These are phyloP conservation scores for Caenorhabditis uteleia DNA, from an alignment of 2,888 invertebrate genomes.

Conservation along the genomic window DNA sequence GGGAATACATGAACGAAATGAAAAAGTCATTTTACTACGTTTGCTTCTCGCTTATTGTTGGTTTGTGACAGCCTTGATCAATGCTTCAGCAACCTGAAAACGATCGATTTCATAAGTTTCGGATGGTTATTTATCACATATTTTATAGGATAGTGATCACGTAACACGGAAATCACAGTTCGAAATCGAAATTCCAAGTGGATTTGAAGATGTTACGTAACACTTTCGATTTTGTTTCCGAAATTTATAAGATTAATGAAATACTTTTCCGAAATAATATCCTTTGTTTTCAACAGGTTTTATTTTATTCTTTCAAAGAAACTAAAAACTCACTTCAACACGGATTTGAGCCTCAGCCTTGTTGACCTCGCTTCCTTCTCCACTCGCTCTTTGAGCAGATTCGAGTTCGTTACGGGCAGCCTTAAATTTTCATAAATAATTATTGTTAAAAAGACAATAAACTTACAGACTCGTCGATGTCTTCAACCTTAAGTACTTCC, in stretches of 20 bases:
- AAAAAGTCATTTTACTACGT: too few species aligned
- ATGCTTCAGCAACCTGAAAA: constrained; percentile 60
- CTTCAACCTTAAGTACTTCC: constrained; percentile 59
- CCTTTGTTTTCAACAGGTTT: too few species aligned
- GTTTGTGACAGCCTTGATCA: constrained; percentile 59
- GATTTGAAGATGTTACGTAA: too few species aligned
- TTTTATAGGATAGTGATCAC: neutral
- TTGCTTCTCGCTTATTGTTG: constrained; percentile 39
- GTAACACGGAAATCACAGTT: neutral
- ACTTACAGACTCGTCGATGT: constrained; percentile 64
- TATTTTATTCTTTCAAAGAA: too few species aligned
- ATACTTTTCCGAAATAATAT: too few species aligned
- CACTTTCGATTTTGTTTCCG: too few species aligned
- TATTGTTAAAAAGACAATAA: neutral
- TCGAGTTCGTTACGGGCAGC: constrained; percentile 64
- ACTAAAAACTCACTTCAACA: constrained; percentile 47
- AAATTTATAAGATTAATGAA: too few species aligned
- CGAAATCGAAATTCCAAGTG: too few species aligned
- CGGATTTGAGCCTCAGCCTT: constrained; percentile 66
- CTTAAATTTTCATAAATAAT: constrained; percentile 32
- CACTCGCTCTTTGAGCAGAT: constrained; percentile 58
- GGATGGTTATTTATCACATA: too few species aligned
- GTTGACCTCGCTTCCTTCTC: constrained; percentile 62
- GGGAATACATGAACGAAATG: too few species aligned
- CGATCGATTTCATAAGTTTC: too few species aligned